Percentiles rank a stretch among this genome's conserved stretches.
Conservation (phyloP, 2,113 vertebrate species). For the Pampusana beccarii region DNA sequence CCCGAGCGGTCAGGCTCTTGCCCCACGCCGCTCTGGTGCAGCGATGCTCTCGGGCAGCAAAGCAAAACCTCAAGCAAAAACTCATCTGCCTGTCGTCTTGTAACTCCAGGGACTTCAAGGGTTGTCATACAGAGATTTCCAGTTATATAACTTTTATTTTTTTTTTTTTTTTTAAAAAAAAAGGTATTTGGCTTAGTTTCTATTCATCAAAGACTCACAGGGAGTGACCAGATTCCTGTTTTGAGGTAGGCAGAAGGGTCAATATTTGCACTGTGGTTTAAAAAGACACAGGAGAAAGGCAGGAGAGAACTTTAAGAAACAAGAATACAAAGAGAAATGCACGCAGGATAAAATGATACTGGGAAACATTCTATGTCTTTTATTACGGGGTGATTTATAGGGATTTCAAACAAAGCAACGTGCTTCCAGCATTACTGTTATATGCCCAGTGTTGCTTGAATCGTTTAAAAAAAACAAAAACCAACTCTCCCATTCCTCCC, state of each 20-base stretch:
- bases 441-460: not conserved
- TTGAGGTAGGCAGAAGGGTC: slow-evolving; percentile 2
- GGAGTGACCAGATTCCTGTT: slow-evolving; percentile 51
- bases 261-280: slow-evolving; percentile 59
- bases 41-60: not conserved
- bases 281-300: slow-evolving; percentile 25
- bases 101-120: not conserved
- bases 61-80: not conserved
- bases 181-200: slow-evolving; percentile 35
- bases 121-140: not conserved
- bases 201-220: slow-evolving; percentile 1
- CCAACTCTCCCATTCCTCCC: not conserved
- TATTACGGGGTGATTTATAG: not conserved
- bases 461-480: accelerated
- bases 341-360: not conserved
- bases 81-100: not conserved
- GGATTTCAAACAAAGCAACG: slow-evolving; percentile 16
- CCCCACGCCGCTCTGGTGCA: accelerated
- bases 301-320: slow-evolving; percentile 26
- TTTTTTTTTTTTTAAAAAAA: not conserved
- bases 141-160: not conserved
- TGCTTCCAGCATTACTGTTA: not conserved
- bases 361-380: slow-evolving; percentile 1
- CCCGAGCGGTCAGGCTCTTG: accelerated
- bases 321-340: slow-evolving; percentile 26